Percentiles rank a stretch among this genome's conserved stretches.
Evolutionary conservation across 1,140 invertebrate species (phyloP).

Genomic region (Zaprionus ghesquierei): DNA sequence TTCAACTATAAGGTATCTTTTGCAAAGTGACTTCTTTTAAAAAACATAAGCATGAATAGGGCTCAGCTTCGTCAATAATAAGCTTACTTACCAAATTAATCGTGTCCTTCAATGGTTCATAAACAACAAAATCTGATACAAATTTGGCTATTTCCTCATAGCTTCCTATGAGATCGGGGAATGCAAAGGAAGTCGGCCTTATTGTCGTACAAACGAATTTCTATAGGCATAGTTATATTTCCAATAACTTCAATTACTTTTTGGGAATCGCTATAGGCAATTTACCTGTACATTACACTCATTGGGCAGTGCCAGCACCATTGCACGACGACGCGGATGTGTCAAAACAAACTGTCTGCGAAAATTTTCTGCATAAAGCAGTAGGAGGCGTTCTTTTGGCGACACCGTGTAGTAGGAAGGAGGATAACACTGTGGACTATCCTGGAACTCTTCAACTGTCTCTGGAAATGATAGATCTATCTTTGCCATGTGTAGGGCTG

Average conservation of each 20-base stretch:
- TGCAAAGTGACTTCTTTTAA: too few relatives aligned
- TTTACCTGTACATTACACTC: constrained; percentile 90
- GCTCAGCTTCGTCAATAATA: too few relatives aligned
- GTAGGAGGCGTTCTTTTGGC: constrained; percentile 89
- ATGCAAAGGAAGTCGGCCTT: constrained; percentile 84
- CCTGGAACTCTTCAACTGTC: constrained; percentile 48
- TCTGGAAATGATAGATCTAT: constrained; percentile 78
- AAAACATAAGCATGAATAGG: too few relatives aligned
- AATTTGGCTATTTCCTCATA: constrained; percentile 85
- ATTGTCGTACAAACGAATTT: constrained; percentile 87
- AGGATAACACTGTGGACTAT: constrained; percentile 84
- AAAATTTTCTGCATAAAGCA: constrained; percentile 92
- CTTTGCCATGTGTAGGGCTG: constrained; percentile 48
- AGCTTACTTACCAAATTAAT: constrained; percentile 84
- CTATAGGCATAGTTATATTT: constrained; percentile 68
- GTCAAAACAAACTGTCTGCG: constrained; percentile 87
- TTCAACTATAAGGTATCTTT: too few relatives aligned
- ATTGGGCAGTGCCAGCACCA: constrained; percentile 90
- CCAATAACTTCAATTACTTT: background rate
- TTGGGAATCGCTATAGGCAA: background rate
- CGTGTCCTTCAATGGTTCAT: constrained; percentile 83
- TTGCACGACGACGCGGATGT: constrained; percentile 87
- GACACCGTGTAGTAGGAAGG: constrained; percentile 88
- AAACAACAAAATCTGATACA: constrained; percentile 85
- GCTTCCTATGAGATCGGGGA: constrained; percentile 84